Base-by-base conservation (phyloP, 1,140 invertebrate genomes). In the Drosophila teissieri region DNA sequence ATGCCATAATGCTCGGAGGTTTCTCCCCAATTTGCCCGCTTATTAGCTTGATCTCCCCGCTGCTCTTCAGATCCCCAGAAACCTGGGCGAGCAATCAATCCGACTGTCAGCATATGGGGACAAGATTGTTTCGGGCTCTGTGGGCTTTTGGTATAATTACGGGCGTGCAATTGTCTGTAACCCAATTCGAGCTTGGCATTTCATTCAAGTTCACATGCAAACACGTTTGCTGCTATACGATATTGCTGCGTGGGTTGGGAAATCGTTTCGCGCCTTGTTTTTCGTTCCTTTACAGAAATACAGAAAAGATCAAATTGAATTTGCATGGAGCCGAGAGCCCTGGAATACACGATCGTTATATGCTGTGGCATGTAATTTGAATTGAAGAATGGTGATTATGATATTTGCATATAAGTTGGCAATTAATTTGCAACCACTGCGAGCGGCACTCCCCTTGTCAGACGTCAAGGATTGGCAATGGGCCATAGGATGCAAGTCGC, bases 351-450 rank as follows among this genome's bases (percentile, higher is more conserved):
- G 55, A 64, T 78, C 73, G 61, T 55, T 64, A 27, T 62, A 8
- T 31, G 48, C 48, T 51, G n/a, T 27, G 78, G 19, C 54, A 46
- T 79, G 57, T 65, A 74, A 79, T 65, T 78, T 60, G 44, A 51
- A 76, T 80, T 58, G 67, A 65, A 64, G 73, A 77, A 88, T 88
- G 75, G 70, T 79, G 82, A 88, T 86, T 86, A 86, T 62, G 67
- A 51, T 61, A 89, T 89, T 89, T 90, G 73, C 84, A 89, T 89
- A 89, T 58, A 84, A 89, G 80, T 84, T 84, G 80, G 80, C 85
- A 89, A 89, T 89, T 89, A 89, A 89, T 80, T 79, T 67, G 75
- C 75, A 67, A 69, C 73, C 69, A 78, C 68, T 61, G 63, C 54
- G 67, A 73, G 68, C 73, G 83, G 58, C 83, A 83, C 83, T 70